A percentile compares a stretch with the other conserved stretches of the same genome.
These are phyloP conservation scores for Leptura quadrifasciata DNA, from an alignment of 2,888 invertebrate genomes.

Conservation along the genomic window DNA sequence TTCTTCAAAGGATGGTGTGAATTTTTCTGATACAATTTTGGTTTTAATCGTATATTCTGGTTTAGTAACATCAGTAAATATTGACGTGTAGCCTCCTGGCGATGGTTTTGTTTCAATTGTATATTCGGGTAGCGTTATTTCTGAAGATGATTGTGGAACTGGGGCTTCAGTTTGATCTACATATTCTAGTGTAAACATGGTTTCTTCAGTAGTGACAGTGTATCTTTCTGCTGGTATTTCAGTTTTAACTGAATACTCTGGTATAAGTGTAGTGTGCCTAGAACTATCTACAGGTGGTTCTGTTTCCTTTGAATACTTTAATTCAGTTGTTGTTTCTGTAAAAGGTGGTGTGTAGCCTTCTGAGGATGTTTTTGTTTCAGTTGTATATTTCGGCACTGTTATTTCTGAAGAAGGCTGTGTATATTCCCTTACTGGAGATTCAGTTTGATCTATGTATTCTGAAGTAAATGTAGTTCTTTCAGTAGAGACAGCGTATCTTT, in stretches of 20 bases:
- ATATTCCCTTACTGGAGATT: neutral
- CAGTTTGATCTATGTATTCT: slow-evolving; percentile 4
- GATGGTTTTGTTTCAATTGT: no score
- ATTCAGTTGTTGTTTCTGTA: neutral
- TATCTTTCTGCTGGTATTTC: neutral
- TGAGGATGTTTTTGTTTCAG: neutral
- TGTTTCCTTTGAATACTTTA: neutral
- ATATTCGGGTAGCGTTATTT: no score
- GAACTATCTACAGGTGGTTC: neutral
- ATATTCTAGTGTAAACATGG: no score
- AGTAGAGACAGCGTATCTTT: neutral
- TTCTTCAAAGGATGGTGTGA: neutral
- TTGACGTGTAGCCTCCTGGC: no score
- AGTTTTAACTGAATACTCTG: slow-evolving; percentile 1
- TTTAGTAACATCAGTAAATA: neutral
- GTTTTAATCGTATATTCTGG: neutral
- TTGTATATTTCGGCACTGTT: neutral
- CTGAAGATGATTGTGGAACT: no score
- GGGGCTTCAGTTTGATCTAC: no score
- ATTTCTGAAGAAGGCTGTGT: neutral
- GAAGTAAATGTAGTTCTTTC: neutral
- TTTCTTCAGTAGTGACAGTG: no score
- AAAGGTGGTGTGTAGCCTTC: neutral
- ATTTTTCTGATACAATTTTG: no score
- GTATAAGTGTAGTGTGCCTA: neutral